These are phyloP conservation scores for Microctonus hyperodae DNA, from an alignment of 2,888 invertebrate genomes.

Conservation along the genomic window DNA sequence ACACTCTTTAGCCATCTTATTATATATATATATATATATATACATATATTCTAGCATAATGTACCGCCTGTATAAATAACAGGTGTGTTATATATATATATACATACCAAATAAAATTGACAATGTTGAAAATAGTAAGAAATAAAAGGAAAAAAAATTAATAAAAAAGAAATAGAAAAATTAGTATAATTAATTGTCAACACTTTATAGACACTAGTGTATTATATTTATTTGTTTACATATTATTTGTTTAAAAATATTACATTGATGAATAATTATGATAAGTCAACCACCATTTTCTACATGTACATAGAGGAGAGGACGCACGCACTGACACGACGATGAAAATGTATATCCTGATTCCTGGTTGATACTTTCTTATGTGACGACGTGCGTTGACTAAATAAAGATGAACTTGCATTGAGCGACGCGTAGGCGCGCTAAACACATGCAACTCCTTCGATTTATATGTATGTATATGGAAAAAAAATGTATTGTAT, in stretches of 20 bases:
- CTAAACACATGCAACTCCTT: no score
- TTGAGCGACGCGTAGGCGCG: conserved; percentile 32
- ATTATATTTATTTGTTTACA: conserved; percentile 20
- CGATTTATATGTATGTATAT: no score
- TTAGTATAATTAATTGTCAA: not conserved
- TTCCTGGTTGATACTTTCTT: conserved; percentile 28
- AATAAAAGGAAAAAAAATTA: conserved; percentile 10
- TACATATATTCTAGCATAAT: no score
- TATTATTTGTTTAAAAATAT: conserved; percentile 28
- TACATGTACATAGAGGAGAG: conserved; percentile 37
- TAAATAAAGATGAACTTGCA: conserved; percentile 34
- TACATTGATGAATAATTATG: conserved; percentile 39
- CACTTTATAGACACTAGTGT: conserved; percentile 9
- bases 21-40: conserved; percentile 15
- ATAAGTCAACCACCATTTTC: conserved; percentile 57
- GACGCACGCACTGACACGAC: conserved; percentile 28
- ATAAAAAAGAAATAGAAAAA: no score
- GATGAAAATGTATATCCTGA: conserved; percentile 26
- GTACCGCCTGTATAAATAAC: conserved; percentile 19
- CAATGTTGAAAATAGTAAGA: conserved; percentile 7
- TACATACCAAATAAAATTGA: conserved; percentile 20
- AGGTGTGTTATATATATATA: conserved; percentile 5
- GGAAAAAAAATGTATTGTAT: no score
- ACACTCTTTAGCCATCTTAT: conserved; percentile 27
- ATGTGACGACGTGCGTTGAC: conserved; percentile 32